Conservation (phyloP, 2,888 invertebrate species). For the Neoitamus cyanurus region DNA sequence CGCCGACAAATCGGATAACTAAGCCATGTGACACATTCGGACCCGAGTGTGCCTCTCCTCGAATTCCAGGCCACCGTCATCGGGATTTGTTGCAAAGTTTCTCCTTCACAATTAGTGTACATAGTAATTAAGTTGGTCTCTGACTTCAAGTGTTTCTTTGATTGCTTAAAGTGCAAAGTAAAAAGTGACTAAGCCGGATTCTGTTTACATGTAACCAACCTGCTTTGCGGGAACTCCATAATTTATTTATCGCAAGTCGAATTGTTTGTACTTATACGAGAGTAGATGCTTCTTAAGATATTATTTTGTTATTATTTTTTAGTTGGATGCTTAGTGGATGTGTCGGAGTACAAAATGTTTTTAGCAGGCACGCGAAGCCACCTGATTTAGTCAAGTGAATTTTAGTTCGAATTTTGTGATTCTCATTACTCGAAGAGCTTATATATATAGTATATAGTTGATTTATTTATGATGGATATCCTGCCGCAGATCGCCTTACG, state of each 20-base stretch:
- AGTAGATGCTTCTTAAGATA: not conserved
- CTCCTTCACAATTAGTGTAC: conserved; percentile 9
- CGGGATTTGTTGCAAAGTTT: conserved; percentile 20
- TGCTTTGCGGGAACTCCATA: not conserved
- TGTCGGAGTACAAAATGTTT: not conserved
- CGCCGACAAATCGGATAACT: conserved; percentile 48
- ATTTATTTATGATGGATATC: not conserved
- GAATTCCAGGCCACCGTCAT: not conserved
- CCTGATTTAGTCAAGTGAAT: not conserved
- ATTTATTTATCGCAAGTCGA: not conserved
- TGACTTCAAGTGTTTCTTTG: not conserved
- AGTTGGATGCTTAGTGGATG: not conserved
- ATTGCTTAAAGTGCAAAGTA: not conserved
- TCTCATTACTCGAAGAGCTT: not conserved
- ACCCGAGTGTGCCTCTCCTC: not conserved
- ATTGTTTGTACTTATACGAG: conserved; percentile 12
- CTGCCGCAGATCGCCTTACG: not conserved
- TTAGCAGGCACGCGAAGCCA: not conserved
- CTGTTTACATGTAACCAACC: not conserved
- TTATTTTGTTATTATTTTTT: not conserved
- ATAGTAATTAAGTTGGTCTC: conserved; percentile 21
- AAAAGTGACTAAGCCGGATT: not conserved
- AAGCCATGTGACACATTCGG: not conserved
- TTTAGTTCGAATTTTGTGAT: not conserved
- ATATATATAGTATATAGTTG: too few species aligned